Evolutionary conservation across 2,797 vertebrate species (phyloP).

Genomic region (Leptatherina wallacei): DNA sequence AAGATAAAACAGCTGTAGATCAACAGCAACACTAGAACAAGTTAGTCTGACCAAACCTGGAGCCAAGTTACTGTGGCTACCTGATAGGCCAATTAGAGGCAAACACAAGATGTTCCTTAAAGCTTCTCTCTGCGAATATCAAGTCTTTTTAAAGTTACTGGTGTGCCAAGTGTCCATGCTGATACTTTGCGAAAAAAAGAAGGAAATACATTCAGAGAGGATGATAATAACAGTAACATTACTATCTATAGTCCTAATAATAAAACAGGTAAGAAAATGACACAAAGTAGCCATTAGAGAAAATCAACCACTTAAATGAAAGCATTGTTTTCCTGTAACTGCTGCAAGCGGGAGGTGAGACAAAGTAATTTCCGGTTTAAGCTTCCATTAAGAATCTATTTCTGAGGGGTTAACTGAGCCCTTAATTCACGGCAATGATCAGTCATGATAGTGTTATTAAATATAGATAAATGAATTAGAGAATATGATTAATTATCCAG

Average conservation of each 20-base stretch:
- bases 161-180: background rate
- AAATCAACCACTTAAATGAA: slow-evolving; percentile 2
- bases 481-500: slow-evolving; percentile 15
- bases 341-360: background rate
- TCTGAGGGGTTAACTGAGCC: background rate
- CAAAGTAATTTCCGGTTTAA: slow-evolving; percentile 6
- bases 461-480: slow-evolving; percentile 15
- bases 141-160: slow-evolving; percentile 20
- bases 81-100: slow-evolving; percentile 43
- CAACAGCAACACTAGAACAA: background rate
- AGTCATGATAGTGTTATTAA: slow-evolving; percentile 1
- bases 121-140: slow-evolving; percentile 41
- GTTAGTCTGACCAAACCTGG: background rate
- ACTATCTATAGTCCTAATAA: background rate
- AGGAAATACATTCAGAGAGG: background rate
- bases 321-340: slow-evolving; percentile 5
- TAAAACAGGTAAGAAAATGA: background rate
- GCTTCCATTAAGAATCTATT: slow-evolving; percentile 7
- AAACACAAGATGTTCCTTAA: background rate
- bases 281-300: background rate
- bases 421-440: slow-evolving; percentile 5
- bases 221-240: background rate
- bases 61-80: background rate
- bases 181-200: background rate
- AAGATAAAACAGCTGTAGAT: slow-evolving; percentile 1